Evolutionary conservation across 2,888 invertebrate species (phyloP), one percentile per base, ranked within the genome.

Genomic region (Drosophila histrio): DNA sequence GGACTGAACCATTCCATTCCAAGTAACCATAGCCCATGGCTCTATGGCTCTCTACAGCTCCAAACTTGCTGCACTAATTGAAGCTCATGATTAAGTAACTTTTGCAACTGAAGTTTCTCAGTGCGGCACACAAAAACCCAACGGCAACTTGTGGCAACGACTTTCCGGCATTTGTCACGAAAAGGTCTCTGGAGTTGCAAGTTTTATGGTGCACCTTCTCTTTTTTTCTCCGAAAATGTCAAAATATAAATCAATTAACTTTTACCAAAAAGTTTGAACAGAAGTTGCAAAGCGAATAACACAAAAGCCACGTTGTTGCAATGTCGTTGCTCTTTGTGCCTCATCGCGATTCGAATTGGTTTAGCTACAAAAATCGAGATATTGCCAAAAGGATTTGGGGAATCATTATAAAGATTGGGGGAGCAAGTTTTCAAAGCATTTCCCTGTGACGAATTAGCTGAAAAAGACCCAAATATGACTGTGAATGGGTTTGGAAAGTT

Each of bases 51-150:
- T 52, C 15, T 34, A 15, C 38, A 38, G 9, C 19, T 69, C 53
- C 44, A 26, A 46, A 41, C 57, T 59, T 54, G 56, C 49, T 63
- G 61, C 78, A 80, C 83, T 83, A 83, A 83, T 83, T 83, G 83
- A 72, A 85, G 82, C 83, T 79, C 82, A 77, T 83, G 82, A 83
- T 83, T 85, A 82, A 82, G 83, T 83, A 82, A 84, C 82, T 84
- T 83, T 83, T 66, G 61, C 72, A 62, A 73, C 73, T 62, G 54
- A 28, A 69, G 50, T 75, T 49, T 39, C 69, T 17, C 68, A 60
- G 60, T 53, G 41, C 50, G 22, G 22, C 15, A 26, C 38, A 62
- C 44, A 65, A 47, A 78, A 72, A 59, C 19, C 41, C 15, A 50
- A 24, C 30, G 49, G 57, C 54, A 26, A 61, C 47, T n/a, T n/a